These are phyloP conservation scores for Microcebus jonahi DNA, from an alignment of 2,113 vertebrate species.

Conservation along the genomic window DNA sequence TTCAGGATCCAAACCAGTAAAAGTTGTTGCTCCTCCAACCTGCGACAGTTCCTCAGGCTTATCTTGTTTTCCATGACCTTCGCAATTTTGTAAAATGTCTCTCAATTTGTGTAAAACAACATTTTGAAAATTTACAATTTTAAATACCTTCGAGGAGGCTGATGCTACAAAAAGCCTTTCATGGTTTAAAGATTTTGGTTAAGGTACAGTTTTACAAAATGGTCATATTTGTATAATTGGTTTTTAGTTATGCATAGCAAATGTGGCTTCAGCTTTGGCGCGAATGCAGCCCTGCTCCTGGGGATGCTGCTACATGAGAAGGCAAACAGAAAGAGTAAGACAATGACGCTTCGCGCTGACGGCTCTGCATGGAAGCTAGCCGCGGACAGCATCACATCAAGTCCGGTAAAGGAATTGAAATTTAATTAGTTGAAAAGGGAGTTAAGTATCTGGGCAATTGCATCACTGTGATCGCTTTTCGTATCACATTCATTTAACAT, in stretches of 20 bases:
- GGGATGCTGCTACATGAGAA: neutral
- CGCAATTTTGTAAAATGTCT: neutral
- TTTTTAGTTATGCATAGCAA: neutral
- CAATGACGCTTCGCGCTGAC: accelerated
- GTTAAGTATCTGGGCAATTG: neutral
- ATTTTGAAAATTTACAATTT: neutral
- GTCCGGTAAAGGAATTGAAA: neutral
- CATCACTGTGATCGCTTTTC: accelerated
- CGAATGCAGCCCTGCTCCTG: accelerated
- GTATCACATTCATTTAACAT: neutral
- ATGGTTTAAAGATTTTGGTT: neutral
- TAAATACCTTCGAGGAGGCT: neutral
- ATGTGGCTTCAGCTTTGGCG: neutral
- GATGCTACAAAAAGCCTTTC: neutral
- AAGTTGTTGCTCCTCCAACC: accelerated
- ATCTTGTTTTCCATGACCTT: neutral
- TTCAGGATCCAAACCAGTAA: neutral
- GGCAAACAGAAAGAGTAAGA: neutral
- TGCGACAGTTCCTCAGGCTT: neutral
- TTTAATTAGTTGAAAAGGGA: neutral
- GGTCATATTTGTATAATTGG: too few relatives aligned
- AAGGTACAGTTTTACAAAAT: neutral
- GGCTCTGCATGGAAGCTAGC: accelerated
- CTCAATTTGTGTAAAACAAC: neutral
- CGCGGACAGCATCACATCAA: accelerated